Evolutionary conservation across 2,888 invertebrate species (phyloP).

Genomic region (Agrenia bidenticulata): DNA sequence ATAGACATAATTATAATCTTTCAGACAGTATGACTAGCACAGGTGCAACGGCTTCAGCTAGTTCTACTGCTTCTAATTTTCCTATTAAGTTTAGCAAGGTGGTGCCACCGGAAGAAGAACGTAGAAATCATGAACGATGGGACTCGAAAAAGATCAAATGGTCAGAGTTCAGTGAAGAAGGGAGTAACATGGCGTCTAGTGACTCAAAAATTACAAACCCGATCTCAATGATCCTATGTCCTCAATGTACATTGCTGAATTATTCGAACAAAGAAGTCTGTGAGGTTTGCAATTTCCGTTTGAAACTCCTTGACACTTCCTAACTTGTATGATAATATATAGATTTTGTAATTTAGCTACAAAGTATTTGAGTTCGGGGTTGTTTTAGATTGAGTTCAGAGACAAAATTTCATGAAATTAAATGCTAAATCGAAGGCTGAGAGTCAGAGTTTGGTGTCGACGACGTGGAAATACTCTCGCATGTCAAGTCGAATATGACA

Average conservation of each 20-base stretch:
- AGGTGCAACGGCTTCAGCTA: constrained; percentile 3
- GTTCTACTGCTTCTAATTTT: constrained; percentile 8
- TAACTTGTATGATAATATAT: not conserved
- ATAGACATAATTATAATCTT: too few relatives aligned
- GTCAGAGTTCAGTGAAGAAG: not conserved
- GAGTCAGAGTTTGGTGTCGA: too few relatives aligned
- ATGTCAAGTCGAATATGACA: too few relatives aligned
- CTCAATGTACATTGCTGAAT: constrained; percentile 37
- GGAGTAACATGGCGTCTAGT: not conserved
- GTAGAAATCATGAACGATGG: not conserved
- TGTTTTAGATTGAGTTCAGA: too few relatives aligned
- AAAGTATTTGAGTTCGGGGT: too few relatives aligned
- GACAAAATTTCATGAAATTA: too few relatives aligned
- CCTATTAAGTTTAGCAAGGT: constrained; percentile 25
- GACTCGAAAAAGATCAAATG: not conserved
- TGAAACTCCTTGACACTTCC: constrained; percentile 20
- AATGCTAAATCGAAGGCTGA: too few relatives aligned
- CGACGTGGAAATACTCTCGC: too few relatives aligned
- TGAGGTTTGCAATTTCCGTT: constrained; percentile 32
- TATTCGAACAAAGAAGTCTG: constrained; percentile 18
- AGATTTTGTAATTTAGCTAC: too few relatives aligned
- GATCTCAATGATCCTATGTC: constrained; percentile 24
- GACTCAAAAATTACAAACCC: not conserved
- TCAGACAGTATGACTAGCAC: constrained; percentile 29
- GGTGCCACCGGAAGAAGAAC: not conserved